Conservation (phyloP, 2,113 vertebrate species). For the Bubo blakistoni region DNA sequence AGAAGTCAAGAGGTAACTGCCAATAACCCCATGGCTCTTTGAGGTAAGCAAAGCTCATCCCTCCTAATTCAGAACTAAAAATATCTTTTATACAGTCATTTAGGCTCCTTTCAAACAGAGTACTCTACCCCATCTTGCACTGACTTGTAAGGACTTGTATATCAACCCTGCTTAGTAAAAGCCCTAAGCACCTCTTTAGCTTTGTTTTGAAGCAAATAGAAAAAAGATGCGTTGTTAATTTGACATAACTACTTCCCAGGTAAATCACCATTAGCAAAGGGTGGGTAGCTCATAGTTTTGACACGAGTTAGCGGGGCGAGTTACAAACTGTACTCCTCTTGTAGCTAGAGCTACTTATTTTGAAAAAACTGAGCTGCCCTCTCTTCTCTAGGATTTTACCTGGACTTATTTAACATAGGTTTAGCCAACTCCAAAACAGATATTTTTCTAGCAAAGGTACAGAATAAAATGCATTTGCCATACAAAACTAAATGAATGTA, state of each 20-base stretch:
- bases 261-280: background rate
- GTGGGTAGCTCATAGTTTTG: background rate
- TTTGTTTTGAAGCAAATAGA: background rate
- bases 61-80: background rate
- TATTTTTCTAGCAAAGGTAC: background rate
- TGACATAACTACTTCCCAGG: background rate
- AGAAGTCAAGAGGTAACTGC: background rate
- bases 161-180: background rate
- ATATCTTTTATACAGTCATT: background rate
- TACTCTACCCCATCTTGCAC: background rate
- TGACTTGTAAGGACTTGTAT: background rate
- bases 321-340: background rate
- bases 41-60: background rate
- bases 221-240: background rate
- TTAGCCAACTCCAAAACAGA: background rate
- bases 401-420: background rate
- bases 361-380: background rate
- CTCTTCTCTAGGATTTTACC: background rate
- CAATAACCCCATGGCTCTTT: background rate
- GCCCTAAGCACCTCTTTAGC: background rate
- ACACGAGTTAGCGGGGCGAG: background rate
- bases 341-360: background rate
- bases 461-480: background rate
- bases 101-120: background rate
- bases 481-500: background rate